Evolutionary conservation across 2,888 invertebrate species (phyloP).

Genomic region (Lepidonotus clava): DNA sequence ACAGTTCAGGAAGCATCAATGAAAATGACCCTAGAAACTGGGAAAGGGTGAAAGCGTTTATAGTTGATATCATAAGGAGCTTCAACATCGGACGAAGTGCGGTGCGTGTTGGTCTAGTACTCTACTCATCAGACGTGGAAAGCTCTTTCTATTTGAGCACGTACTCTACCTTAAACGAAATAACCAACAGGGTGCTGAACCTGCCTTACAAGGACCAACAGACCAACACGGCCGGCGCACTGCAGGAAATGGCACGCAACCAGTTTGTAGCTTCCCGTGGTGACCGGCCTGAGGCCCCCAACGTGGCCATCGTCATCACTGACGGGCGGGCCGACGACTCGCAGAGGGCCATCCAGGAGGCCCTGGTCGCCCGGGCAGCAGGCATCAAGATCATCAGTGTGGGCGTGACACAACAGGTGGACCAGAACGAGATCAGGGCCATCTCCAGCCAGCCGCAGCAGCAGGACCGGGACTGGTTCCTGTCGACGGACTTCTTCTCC

Average conservation of each 20-base stretch:
- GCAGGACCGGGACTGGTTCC: conserved; percentile 63
- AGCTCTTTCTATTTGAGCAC: conserved; percentile 48
- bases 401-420: conserved; percentile 53
- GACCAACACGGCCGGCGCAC: conserved; percentile 50
- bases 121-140: conserved; percentile 35
- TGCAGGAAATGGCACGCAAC: conserved; percentile 39
- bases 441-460: conserved; percentile 58
- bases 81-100: conserved; percentile 31
- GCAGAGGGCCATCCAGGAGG: conserved; percentile 25
- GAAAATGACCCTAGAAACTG: conserved; percentile 57
- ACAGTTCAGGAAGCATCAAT: conserved; percentile 56
- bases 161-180: background rate
- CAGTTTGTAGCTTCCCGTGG: conserved; percentile 36
- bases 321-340: conserved; percentile 52
- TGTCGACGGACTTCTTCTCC: conserved; percentile 59
- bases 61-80: conserved; percentile 27
- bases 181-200: conserved; percentile 16
- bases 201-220: conserved; percentile 42
- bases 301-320: conserved; percentile 59
- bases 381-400: conserved; percentile 55
- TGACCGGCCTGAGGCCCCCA: conserved; percentile 48
- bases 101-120: conserved; percentile 53
- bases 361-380: background rate
- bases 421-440: conserved; percentile 43
- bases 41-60: conserved; percentile 44